Conservation (phyloP, 2,797 vertebrate species). For the Percopsis omiscomaycus region DNA sequence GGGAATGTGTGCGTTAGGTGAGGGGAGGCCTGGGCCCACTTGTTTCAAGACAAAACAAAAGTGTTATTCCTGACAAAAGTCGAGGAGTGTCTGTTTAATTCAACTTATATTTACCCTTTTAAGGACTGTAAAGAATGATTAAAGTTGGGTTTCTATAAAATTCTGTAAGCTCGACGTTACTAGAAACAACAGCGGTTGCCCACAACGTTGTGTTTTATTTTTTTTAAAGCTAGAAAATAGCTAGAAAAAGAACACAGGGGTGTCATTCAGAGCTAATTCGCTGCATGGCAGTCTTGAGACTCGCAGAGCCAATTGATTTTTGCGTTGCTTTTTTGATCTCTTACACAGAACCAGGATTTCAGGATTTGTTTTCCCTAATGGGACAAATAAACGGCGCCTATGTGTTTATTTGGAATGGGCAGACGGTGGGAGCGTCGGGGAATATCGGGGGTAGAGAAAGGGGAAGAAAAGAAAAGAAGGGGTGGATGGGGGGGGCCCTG, state of each 20-base stretch:
- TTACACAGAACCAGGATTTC: slow-evolving; percentile 47
- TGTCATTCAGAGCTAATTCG: slow-evolving; percentile 71
- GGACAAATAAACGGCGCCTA: slow-evolving; percentile 63
- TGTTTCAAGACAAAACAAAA: too few relatives aligned
- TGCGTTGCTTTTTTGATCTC: slow-evolving; percentile 61
- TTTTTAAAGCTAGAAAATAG: slow-evolving; percentile 33
- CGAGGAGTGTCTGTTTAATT: slow-evolving; percentile 9
- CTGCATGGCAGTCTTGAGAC: slow-evolving; percentile 74
- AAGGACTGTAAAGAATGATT: slow-evolving; percentile 24
- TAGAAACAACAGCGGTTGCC: too few relatives aligned
- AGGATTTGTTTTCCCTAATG: slow-evolving; percentile 59
- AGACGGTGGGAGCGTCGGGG: slow-evolving; percentile 10
- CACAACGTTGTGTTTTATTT: slow-evolving; percentile 37
- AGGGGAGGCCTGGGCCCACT: too few relatives aligned
- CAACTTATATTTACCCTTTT: slow-evolving; percentile 23
- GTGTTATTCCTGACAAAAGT: too few relatives aligned
- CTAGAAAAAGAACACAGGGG: slow-evolving; percentile 56
- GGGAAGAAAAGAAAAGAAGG: slow-evolving; percentile 21
- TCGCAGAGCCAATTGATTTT: slow-evolving; percentile 76
- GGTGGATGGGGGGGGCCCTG: slow-evolving; percentile 41
- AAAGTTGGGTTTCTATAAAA: slow-evolving; percentile 36
- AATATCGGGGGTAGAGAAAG: slow-evolving; percentile 11
- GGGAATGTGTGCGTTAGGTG: too few relatives aligned
- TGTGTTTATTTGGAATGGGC: slow-evolving; percentile 54
- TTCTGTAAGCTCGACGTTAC: neutral